Base-by-base conservation (phyloP, 2,888 invertebrate species). In the Phorcus lineatus region DNA sequence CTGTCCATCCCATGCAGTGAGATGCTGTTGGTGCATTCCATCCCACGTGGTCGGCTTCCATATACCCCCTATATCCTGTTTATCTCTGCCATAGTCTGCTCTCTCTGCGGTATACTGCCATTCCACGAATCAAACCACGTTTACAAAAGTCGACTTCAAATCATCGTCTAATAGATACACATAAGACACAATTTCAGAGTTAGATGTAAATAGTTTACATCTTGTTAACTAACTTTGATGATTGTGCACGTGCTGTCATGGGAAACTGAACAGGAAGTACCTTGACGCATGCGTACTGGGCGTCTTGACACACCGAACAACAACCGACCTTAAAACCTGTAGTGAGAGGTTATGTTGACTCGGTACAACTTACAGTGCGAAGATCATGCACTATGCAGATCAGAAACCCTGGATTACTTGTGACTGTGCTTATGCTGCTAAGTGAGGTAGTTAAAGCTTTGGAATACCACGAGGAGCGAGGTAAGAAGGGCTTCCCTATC, bases 311-410 rank as follows among this genome's bases (percentile, higher is more conserved):
- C 40, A 70, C 70, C 31, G 70, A 70, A 70, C 70, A 70, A 70
- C 70, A 70, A 70, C 70, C 70, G 70, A 70, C 70, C 70, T 70
- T 70, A 70, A 70, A 70, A 70, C 70, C 70, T 70, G 70, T 70
- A 40, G 70, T 70, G 36, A 36, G 28, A 19, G 70, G 40, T 70
- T 70, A 70, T 70, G 70, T 31, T 70, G 70, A 70, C 70, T 70
- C 40, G 70, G 70, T 57, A 31, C 19, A 17, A n/a, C 31, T 70
- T 6, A n/a, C 31, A 70, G 40, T 24, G 62, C 31, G 36, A 36
- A 31, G 40, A 70, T 70, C 36, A 40, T 70, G 70, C 70, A 70
- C 70, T 70, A 70, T 70, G 70, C 70, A 70, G 70, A 19, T 40
- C 70, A 36, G 36, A 36, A 70, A 36, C 36, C 36, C 70, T 19